Conservation (phyloP, 2,888 invertebrate species). For the Ditula angustiorana region DNA sequence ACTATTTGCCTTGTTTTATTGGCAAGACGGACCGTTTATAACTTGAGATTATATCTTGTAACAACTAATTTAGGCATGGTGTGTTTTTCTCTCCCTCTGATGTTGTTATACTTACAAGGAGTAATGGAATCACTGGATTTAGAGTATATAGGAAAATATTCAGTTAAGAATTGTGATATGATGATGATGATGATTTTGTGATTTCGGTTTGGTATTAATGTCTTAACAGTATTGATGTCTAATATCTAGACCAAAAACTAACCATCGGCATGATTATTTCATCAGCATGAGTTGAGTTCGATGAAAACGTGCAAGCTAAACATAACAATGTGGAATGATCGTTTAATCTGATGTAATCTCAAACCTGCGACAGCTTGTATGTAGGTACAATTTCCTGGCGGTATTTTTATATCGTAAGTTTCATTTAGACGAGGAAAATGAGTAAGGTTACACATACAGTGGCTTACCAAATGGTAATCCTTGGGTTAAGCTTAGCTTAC, state of each 20-base stretch:
- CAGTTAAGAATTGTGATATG: not conserved
- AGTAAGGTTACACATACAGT: not conserved
- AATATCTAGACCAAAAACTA: not conserved
- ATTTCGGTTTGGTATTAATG: not conserved
- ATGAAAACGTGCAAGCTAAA: not conserved
- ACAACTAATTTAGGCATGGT: constrained; percentile 12
- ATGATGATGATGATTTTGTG: not conserved
- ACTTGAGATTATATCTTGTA: constrained; percentile 16
- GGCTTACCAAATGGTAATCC: not conserved
- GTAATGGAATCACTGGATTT: not conserved
- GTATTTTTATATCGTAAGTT: not conserved
- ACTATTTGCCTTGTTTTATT: constrained; percentile 39
- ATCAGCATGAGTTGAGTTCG: not conserved
- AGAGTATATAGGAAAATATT: not conserved
- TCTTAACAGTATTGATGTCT: not conserved
- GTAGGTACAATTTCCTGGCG: not conserved
- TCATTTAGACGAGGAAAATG: not conserved
- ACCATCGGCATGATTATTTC: not conserved
- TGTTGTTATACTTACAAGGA: not conserved
- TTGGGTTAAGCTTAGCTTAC: not conserved
- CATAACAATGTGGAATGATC: not conserved
- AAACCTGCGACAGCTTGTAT: not conserved
- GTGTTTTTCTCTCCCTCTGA: not conserved
- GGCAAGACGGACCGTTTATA: constrained; percentile 29
- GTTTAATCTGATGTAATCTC: not conserved